phyloP scores from a whole-genome alignment of 53 echinoderm and acorn worm species.

The Echinarachnius parma region DNA sequence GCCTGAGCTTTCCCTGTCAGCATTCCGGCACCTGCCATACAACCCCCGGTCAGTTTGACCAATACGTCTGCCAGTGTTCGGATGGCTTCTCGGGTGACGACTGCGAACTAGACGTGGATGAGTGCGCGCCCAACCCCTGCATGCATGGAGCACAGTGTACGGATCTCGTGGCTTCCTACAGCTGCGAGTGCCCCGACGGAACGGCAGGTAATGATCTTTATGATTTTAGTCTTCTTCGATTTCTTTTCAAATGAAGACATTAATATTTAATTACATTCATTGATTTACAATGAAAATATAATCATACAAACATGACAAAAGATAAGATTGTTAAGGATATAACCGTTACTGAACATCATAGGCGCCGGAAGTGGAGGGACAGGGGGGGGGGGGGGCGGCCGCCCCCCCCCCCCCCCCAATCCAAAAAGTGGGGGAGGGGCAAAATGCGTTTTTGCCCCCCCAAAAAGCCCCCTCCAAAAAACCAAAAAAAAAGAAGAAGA shows the following conservation, averaged over 20 bases:
- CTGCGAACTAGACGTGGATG: slow-evolving; percentile 4
- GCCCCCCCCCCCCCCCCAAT: too few species aligned
- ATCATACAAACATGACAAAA: too few species aligned
- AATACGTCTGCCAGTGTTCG: slow-evolving; percentile 11
- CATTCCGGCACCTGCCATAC: slow-evolving; percentile 23
- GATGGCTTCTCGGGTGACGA: slow-evolving; percentile 7
- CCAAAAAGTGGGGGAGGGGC: too few species aligned
- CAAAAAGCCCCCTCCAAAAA: too few species aligned
- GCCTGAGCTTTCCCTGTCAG: slow-evolving; percentile 1
- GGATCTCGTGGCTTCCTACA: slow-evolving; percentile 31
- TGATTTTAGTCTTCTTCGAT: background rate
- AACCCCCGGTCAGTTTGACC: background rate
- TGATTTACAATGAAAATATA: background rate
- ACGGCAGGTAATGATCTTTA: background rate
- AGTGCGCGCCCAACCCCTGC: slow-evolving; percentile 18
- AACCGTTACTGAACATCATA: too few species aligned
- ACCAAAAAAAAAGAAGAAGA: too few species aligned
- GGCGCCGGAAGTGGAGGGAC: too few species aligned
- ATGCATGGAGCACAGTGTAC: slow-evolving; percentile 9
- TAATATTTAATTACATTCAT: background rate
- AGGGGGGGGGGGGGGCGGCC: too few species aligned
- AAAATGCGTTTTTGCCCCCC: too few species aligned
- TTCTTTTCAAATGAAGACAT: too few species aligned
- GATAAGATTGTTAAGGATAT: too few species aligned
- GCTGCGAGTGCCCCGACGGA: slow-evolving; percentile 58